Evolutionary conservation across 2,797 vertebrate genomes (phyloP).

Genomic region (Yasuhikotakia modesta): DNA sequence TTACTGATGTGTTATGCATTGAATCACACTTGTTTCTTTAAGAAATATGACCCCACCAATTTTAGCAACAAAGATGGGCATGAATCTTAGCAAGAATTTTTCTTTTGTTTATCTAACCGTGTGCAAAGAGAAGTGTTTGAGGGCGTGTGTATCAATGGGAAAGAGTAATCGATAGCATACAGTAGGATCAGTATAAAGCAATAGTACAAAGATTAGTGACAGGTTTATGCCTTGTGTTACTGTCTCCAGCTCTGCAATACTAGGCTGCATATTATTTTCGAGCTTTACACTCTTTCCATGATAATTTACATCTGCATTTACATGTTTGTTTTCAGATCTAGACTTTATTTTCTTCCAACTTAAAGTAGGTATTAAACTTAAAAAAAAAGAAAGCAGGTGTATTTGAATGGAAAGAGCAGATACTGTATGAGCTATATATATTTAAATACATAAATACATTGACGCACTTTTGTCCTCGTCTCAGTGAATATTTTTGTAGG

Average conservation of each 20-base stretch:
- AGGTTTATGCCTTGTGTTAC: slow-evolving; percentile 18
- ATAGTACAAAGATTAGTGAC: slow-evolving; percentile 50
- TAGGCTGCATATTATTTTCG: slow-evolving; percentile 11
- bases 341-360: background rate
- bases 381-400: background rate
- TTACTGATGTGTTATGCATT: slow-evolving; percentile 28
- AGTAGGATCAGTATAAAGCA: slow-evolving; percentile 57
- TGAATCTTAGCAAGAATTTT: slow-evolving; percentile 39
- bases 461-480: slow-evolving; percentile 32
- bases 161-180: slow-evolving; percentile 50
- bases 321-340: background rate
- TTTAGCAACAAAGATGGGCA: background rate
- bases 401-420: background rate
- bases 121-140: slow-evolving; percentile 53
- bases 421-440: background rate
- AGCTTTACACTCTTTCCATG: slow-evolving; percentile 19
- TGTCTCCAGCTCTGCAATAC: slow-evolving; percentile 47
- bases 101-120: slow-evolving; percentile 46
- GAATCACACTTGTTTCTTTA: slow-evolving; percentile 48
- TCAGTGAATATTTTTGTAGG: slow-evolving; percentile 28
- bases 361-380: background rate
- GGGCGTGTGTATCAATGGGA: slow-evolving; percentile 11
- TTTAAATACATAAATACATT: background rate
- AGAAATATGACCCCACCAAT: slow-evolving; percentile 30
- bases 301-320: slow-evolving; percentile 28